A percentile compares a stretch with the other conserved stretches of the same genome.
Evolutionary conservation across 2,888 invertebrate species (phyloP).

Genomic region (Dicranocentrus wangi): DNA sequence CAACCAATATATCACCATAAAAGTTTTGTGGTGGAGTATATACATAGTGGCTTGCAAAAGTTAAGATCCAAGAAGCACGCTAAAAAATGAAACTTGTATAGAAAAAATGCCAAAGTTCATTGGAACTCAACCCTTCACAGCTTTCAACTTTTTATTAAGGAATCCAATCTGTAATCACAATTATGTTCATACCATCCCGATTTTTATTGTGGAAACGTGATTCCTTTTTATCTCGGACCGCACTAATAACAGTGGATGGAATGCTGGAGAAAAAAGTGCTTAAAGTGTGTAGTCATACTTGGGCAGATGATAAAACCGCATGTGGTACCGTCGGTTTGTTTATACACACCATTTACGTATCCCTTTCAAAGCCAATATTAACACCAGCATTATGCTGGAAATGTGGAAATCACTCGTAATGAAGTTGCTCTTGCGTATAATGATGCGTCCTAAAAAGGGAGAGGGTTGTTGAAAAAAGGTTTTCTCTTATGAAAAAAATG

Average conservation of each 20-base stretch:
- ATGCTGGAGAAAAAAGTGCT: slow-evolving; percentile 22
- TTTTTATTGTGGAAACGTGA: slow-evolving; percentile 22
- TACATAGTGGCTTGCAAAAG: no score
- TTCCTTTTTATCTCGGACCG: slow-evolving; percentile 31
- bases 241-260: slow-evolving; percentile 15
- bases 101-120: background rate
- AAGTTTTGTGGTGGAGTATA: no score
- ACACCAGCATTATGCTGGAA: slow-evolving; percentile 58
- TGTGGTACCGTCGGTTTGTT: slow-evolving; percentile 64
- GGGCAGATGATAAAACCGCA: slow-evolving; percentile 61
- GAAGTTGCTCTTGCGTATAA: slow-evolving; percentile 62
- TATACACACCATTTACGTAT: slow-evolving; percentile 63
- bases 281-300: slow-evolving; percentile 1
- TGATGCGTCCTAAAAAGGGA: slow-evolving; percentile 50
- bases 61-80: no score
- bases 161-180: slow-evolving; percentile 50
- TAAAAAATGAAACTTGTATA: background rate
- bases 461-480: slow-evolving; percentile 39
- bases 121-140: no score
- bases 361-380: slow-evolving; percentile 62
- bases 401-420: slow-evolving; percentile 61
- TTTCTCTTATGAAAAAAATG: slow-evolving; percentile 35
- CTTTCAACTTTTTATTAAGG: background rate
- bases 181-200: slow-evolving; percentile 15
- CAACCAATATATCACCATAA: no score